These are phyloP conservation scores for Latrodectus geometricus DNA, from an alignment of 1,140 invertebrate genomes.

Conservation along the genomic window DNA sequence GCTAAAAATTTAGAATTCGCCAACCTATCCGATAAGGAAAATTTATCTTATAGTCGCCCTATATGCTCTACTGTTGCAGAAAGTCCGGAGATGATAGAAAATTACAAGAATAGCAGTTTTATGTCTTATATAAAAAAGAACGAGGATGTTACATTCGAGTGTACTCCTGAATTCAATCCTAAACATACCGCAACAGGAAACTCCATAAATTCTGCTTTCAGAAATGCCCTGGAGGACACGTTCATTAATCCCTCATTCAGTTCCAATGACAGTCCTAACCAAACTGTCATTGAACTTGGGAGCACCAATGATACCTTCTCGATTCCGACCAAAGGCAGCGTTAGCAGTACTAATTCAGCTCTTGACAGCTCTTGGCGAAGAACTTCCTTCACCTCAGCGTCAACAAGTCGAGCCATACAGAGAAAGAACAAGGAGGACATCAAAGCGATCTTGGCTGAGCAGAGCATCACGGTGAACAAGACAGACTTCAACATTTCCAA, in stretches of 20 bases:
- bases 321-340: not conserved
- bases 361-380: not conserved
- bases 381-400: constrained; percentile 39
- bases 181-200: too few species aligned
- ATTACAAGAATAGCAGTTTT: too few species aligned
- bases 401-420: constrained; percentile 26
- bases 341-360: too few species aligned
- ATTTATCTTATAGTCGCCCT: not conserved
- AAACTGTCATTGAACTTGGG: not conserved
- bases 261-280: not conserved
- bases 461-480: not conserved
- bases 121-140: too few species aligned
- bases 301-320: not conserved
- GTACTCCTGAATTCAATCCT: too few species aligned
- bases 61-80: not conserved
- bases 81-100: not conserved
- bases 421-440: constrained; percentile 37
- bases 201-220: not conserved
- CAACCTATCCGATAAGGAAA: not conserved
- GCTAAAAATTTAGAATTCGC: constrained; percentile 2
- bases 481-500: not conserved
- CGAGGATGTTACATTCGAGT: too few species aligned
- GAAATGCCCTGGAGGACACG: not conserved
- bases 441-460: not conserved
- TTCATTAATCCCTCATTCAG: constrained; percentile 17